Percentiles rank a stretch among this genome's conserved stretches.
phyloP scores from a whole-genome alignment of 2,888 invertebrate genomes.

The Saturnia japonica region DNA sequence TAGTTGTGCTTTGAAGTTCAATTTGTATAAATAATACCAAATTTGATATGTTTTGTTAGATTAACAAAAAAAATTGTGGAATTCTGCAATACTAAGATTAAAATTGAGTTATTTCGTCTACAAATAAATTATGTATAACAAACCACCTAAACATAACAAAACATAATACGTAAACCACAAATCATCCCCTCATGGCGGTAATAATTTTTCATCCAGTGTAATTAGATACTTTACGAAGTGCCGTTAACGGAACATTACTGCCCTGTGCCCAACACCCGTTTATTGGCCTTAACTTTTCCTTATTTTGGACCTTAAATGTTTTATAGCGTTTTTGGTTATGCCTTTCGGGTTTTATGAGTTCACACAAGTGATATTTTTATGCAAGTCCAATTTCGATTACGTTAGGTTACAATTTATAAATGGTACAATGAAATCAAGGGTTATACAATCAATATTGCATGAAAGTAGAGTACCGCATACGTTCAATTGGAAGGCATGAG shows the following conservation, averaged over 20 bases:
- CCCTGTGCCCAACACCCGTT: constrained; percentile 20
- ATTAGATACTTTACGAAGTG: constrained; percentile 32
- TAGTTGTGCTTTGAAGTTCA: too few relatives aligned
- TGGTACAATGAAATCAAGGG: too few relatives aligned
- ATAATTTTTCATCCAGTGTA: constrained; percentile 31
- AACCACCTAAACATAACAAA: constrained; percentile 13
- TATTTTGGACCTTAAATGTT: constrained; percentile 15
- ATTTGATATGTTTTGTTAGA: too few relatives aligned
- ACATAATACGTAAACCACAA: constrained; percentile 19
- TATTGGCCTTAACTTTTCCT: constrained; percentile 22
- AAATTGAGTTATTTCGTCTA: background rate
- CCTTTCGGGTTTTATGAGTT: constrained; percentile 1
- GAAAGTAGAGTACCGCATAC: too few relatives aligned
- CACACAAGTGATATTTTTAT: constrained; percentile 2
- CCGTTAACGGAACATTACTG: constrained; percentile 28
- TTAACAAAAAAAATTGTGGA: too few relatives aligned
- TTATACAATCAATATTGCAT: too few relatives aligned
- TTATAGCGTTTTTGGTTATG: constrained; percentile 13
- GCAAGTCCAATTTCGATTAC: background rate
- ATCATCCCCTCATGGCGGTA: constrained; percentile 21
- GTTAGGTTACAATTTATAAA: too few relatives aligned
- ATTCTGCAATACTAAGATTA: background rate
- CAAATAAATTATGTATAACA: constrained; percentile 8
- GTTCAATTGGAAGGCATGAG: too few relatives aligned
- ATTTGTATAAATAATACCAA: too few relatives aligned